These are phyloP conservation scores for Cyclophora albipunctata DNA, from an alignment of 2,888 invertebrate species.

Conservation along the genomic window DNA sequence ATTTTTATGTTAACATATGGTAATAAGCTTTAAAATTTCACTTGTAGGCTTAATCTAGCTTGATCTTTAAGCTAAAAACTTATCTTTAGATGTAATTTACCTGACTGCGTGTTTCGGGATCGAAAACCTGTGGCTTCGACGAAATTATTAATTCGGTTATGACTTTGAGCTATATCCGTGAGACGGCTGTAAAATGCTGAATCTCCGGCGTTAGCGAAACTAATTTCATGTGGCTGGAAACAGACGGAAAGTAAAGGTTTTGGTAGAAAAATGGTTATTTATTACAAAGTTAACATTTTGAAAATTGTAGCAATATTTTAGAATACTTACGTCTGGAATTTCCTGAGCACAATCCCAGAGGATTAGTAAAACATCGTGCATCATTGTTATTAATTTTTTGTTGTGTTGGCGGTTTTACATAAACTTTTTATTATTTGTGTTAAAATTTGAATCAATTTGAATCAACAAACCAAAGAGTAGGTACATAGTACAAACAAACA, in stretches of 20 bases:
- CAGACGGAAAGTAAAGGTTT: constrained; percentile 5
- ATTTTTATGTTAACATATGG: not conserved
- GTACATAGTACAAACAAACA: no score
- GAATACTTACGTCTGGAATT: no score
- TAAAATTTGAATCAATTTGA: no score
- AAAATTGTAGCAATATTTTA: no score
- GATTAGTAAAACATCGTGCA: constrained; percentile 79
- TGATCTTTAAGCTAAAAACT: no score
- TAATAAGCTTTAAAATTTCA: not conserved
- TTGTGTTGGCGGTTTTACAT: not conserved
- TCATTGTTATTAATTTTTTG: constrained; percentile 58
- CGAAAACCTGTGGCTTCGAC: constrained; percentile 67
- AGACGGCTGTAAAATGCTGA: constrained; percentile 76
- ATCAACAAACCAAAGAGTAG: no score
- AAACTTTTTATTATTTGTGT: not conserved
- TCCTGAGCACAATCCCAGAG: constrained; percentile 76
- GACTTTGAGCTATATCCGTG: constrained; percentile 76
- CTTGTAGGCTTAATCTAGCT: no score
- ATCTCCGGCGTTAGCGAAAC: constrained; percentile 81
- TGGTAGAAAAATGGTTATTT: no score
- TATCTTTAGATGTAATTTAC: constrained; percentile 32
- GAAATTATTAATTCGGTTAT: constrained; percentile 79
- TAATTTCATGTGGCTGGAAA: constrained; percentile 51
- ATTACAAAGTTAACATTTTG: no score
- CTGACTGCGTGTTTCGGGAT: constrained; percentile 64